These are phyloP conservation scores for Encarsia formosa DNA, from an alignment of 2,888 invertebrate genomes.

Conservation along the genomic window DNA sequence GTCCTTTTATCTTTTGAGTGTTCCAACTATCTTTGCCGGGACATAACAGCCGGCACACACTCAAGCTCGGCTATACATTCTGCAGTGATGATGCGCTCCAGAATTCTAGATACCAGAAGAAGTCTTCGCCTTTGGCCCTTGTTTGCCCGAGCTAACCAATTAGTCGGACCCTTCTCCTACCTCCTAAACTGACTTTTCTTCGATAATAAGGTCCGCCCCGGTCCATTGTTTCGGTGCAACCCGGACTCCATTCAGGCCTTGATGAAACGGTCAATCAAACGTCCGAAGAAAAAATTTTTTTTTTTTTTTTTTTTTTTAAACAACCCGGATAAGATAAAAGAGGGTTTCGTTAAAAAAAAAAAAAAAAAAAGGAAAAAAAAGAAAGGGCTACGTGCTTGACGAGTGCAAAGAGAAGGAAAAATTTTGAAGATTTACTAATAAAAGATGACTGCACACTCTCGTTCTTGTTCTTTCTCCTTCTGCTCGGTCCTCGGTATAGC, in stretches of 20 bases:
- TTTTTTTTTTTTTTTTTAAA: no score
- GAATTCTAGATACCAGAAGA: conserved; percentile 48
- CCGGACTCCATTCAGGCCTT: no score
- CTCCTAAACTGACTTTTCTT: conserved; percentile 15
- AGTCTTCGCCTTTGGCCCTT: conserved; percentile 33
- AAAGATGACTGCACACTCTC: no score
- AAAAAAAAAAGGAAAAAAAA: no score
- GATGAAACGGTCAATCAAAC: no score
- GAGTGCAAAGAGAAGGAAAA: no score
- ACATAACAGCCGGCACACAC: conserved; percentile 41
- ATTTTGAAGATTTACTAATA: no score
- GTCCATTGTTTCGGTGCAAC: neutral
- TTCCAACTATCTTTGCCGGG: conserved; percentile 46
- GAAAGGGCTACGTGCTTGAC: no score
- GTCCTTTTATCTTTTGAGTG: conserved; percentile 43
- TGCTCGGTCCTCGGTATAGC: neutral
- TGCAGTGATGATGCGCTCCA: conserved; percentile 37
- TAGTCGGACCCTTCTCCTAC: conserved; percentile 49
- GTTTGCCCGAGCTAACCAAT: conserved; percentile 44
- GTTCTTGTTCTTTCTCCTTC: neutral
- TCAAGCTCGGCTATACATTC: conserved; percentile 28
- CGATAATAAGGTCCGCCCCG: neutral
- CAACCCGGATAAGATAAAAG: no score
- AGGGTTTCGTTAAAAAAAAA: no score
- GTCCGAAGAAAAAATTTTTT: no score